Conservation (phyloP, 2,797 vertebrate species). For the Sebastes dallii region DNA sequence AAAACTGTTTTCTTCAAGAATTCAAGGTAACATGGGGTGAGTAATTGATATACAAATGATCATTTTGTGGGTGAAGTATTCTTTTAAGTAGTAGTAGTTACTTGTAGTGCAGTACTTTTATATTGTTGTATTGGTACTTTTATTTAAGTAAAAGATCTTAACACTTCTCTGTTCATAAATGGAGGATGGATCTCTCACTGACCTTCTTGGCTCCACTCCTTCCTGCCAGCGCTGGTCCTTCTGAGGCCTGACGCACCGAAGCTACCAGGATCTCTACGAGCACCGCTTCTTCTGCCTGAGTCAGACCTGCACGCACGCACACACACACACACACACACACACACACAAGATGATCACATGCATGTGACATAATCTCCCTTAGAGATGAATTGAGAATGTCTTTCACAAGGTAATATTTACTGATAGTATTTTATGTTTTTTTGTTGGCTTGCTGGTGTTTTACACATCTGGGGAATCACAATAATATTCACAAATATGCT, state of each 20-base stretch:
- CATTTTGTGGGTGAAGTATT: too few species aligned
- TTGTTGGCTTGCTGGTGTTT: too few species aligned
- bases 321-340: background rate
- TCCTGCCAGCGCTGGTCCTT: slow-evolving; percentile 86
- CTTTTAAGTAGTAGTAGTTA: background rate
- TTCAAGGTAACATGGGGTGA: too few species aligned
- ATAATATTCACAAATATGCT: background rate
- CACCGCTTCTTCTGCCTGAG: slow-evolving; percentile 75
- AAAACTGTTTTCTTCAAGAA: too few species aligned
- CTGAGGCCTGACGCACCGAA: slow-evolving; percentile 88
- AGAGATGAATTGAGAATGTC: background rate
- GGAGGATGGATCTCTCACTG: slow-evolving; percentile 9
- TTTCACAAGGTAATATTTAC: too few species aligned
- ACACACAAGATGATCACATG: too few species aligned
- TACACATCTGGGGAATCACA: background rate
- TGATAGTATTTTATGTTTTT: too few species aligned
- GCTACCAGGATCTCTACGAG: slow-evolving; percentile 88
- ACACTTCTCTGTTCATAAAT: background rate
- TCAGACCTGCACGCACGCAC: slow-evolving; percentile 73
- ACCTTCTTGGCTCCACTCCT: slow-evolving; percentile 90
- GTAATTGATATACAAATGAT: too few species aligned
- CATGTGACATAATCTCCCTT: background rate
- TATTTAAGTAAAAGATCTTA: background rate
- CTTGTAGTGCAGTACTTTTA: background rate
- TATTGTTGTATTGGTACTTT: background rate